Evolutionary conservation across 2,113 vertebrate genomes (phyloP), one percentile per base, ranked within the genome.

Genomic region (Xiphophorus hellerii): DNA sequence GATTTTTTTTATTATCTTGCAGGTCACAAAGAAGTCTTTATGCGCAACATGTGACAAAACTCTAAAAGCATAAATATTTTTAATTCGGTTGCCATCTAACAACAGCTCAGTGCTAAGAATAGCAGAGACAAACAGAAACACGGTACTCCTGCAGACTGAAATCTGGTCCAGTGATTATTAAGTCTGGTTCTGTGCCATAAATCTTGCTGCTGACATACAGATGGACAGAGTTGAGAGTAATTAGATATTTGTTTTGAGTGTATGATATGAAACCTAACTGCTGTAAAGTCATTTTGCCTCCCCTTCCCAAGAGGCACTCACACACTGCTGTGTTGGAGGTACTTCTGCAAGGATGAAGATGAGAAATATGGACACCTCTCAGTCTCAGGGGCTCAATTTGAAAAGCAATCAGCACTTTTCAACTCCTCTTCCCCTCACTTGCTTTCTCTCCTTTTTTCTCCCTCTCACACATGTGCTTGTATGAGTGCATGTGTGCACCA

Each of bases 151-250:
- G 77, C 62, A 88, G 77, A 75, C 76, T 85, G 72, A 62, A 69
- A n/a, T 71, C 69, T 5, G 20, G 15, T 62, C 42, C 64, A 73
- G 60, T 66, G 60, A 87, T 89, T 65, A 78, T 86, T 64, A 81
- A 68, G 71, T 82, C 77, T 83, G 83, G 70, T 85, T 86, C 76
- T 64, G 66, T 77, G 81, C 76, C 67, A 86, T 83, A 66, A 80
- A 86, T 77, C 61, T 12, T 22, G 37, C 71, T 64, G 77, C 69
- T 84, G 86, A 89, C 78, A 85, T 61, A 14, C 5, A 44, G 44
- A 51, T 33, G 62, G 61, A 69, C n/a, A 30, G 71, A 76, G 31
- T 62, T 73, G 44, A 73, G 44, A 71, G 74, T 71, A 74, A 87
- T 87, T 71, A 79, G 72, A 84, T 81, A 84, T 85, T 74, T 76